Evolutionary conservation across 2,113 vertebrate genomes (phyloP).

Genomic region (Dunckerocampus dactyliophorus): DNA sequence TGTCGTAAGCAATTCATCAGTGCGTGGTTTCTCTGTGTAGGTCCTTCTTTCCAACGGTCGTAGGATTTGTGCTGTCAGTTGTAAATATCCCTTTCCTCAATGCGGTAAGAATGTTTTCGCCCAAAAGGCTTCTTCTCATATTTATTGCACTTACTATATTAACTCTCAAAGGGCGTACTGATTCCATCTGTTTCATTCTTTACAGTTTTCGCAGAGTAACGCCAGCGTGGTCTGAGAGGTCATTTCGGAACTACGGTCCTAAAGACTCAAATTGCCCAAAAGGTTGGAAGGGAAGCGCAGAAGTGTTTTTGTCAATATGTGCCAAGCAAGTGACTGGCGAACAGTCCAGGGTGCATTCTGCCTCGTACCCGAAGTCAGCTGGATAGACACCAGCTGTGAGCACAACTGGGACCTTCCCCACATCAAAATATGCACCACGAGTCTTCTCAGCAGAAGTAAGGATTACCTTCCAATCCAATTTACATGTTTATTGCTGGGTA

Average conservation of each 20-base stretch:
- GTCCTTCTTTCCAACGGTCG: slow-evolving; percentile 81
- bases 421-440: no score
- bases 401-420: no score
- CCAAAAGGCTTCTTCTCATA: not conserved
- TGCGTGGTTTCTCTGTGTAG: slow-evolving; percentile 64
- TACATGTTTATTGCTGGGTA: no score
- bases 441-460: no score
- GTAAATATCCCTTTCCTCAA: slow-evolving; percentile 76
- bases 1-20: no score
- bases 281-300: no score
- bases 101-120: slow-evolving; percentile 65
- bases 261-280: not conserved
- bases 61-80: slow-evolving; percentile 75
- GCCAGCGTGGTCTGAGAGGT: not conserved
- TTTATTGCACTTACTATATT: not conserved
- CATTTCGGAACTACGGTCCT: not conserved
- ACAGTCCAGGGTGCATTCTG: no score
- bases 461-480: no score
- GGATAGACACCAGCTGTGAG: no score
- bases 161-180: not conserved
- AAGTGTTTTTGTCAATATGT: no score
- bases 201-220: slow-evolving; percentile 1
- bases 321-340: no score
- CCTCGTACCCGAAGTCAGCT: no score
- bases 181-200: not conserved